Evolutionary conservation across 2,888 invertebrate species (phyloP).

Genomic region (Mantis religiosa): DNA sequence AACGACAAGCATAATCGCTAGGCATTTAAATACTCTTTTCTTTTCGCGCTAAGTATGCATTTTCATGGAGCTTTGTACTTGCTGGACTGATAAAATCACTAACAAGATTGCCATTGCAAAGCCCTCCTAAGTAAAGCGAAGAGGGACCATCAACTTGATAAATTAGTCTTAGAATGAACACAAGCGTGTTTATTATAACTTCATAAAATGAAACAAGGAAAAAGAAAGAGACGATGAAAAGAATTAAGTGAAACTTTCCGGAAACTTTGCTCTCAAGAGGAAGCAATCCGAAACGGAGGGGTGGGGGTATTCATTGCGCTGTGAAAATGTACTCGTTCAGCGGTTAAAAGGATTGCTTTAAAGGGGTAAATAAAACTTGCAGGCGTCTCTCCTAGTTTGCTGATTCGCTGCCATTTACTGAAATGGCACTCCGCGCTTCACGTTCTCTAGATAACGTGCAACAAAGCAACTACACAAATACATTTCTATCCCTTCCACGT

Average conservation of each 20-base stretch:
- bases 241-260: background rate
- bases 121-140: background rate
- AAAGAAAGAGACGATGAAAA: background rate
- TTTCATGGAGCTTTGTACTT: background rate
- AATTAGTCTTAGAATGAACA: background rate
- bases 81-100: background rate
- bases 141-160: background rate
- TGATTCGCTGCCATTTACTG: background rate
- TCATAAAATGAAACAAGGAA: background rate
- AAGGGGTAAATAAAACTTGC: background rate
- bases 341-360: background rate
- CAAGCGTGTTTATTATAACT: background rate
- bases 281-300: background rate
- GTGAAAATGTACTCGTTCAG: background rate
- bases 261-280: background rate
- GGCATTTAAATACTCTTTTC: background rate
- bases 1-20: background rate
- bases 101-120: background rate
- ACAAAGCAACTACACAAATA: too few species aligned
- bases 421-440: background rate
- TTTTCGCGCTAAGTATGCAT: background rate
- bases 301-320: background rate
- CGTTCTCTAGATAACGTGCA: too few species aligned
- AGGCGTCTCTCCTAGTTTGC: background rate
- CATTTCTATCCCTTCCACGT: too few species aligned